Evolutionary conservation across 1,140 invertebrate genomes (phyloP), one percentile per base, ranked within the genome.

Genomic region (Drosophila murphyi): DNA sequence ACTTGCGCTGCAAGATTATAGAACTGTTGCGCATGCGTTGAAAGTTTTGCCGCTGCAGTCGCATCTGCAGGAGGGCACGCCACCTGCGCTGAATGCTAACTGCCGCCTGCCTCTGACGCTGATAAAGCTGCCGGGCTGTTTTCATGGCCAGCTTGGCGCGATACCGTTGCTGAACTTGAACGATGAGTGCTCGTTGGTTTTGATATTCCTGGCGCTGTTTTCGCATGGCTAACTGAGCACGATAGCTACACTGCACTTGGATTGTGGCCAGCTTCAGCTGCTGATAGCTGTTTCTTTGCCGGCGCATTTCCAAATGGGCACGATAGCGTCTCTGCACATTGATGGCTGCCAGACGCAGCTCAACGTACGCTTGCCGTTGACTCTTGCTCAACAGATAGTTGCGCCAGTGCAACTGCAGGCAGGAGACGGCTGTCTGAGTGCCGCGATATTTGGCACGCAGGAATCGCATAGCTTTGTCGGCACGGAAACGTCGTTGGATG

Each of bases 401-500:
- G 43, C 93, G 82, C 86, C 92, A 94, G 71, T 91, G 82, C 51
- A 69, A 61, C 75, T 94, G 93, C n/a, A 94, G 74, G 8, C 71
- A 72, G 29, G 77, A 77, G 0, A 83, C 85, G 3, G 92, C 92
- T 0, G 64, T 64, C 51, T 74, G 92, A 12, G 78, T 80, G 31
- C 71, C 71, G 1, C 83, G 61, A 72, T 92, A 94, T 43, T 91
- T 60, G 12, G 78, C 73, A 8, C 91, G 86, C 45, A 72, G 20
- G 6, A 81, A 76, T 2, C 82, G 72, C 90, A 67, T 92, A 55
- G 51, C 29, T 41, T 76, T 55, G 37, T 93, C 79, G 12, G 93
- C 93, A 83, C 93, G 93, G 81, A 93, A 95, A 10, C 75, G 69
- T 43, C 92, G 92, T 64, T 95, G 94, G 5, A 95, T 88, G 4